Evolutionary conservation across 2,113 vertebrate species (phyloP).

Genomic region (Festucalex cinctus): DNA sequence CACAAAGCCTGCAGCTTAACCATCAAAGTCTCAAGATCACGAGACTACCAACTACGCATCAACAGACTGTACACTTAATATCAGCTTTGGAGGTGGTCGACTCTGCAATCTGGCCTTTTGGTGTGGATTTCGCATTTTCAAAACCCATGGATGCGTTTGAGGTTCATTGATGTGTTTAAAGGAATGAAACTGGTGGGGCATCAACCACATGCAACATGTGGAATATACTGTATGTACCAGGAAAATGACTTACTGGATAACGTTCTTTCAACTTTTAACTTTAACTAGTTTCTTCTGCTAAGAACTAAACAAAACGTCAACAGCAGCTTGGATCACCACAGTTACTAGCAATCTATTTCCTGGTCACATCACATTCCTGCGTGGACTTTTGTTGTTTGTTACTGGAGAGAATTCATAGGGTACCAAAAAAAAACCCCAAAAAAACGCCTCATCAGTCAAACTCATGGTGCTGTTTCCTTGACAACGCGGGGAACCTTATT

Average conservation of each 20-base stretch:
- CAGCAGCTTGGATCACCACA: background rate
- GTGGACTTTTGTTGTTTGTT: background rate
- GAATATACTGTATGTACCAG: background rate
- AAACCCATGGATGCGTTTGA: background rate
- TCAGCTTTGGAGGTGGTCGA: slow-evolving; percentile 7
- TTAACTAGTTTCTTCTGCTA: background rate
- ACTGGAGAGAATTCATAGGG: background rate
- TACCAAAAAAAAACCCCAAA: too few relatives aligned
- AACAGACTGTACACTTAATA: slow-evolving; percentile 36
- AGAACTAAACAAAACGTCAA: background rate
- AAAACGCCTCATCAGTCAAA: background rate
- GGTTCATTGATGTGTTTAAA: background rate
- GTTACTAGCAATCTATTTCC: background rate
- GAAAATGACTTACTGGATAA: background rate
- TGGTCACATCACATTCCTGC: background rate
- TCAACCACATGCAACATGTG: background rate
- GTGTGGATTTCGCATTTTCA: background rate
- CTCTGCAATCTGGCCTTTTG: background rate
- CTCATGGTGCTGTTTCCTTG: background rate
- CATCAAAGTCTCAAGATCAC: slow-evolving; percentile 44
- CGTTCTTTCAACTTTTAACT: background rate
- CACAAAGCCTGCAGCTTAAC: slow-evolving; percentile 28
- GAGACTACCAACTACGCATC: slow-evolving; percentile 47
- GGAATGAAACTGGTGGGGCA: background rate
- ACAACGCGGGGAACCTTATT: too few relatives aligned